These are phyloP conservation scores for Bettongia penicillata DNA, from an alignment of 2,113 vertebrate species.

Conservation along the genomic window DNA sequence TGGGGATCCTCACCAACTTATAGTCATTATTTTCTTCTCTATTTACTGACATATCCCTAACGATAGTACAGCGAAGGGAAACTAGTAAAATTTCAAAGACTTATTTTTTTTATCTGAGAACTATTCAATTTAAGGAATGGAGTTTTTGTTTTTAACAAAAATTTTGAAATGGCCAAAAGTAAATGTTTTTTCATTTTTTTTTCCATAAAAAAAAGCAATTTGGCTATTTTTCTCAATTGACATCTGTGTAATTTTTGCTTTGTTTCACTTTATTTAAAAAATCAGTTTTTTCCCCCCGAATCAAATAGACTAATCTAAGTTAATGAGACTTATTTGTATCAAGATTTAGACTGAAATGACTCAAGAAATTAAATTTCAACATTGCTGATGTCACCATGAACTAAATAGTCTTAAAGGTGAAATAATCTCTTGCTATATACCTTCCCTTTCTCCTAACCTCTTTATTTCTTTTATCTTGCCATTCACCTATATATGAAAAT, in stretches of 20 bases:
- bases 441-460: neutral
- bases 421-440: neutral
- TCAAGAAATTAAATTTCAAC: neutral
- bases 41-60: constrained; percentile 26
- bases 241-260: neutral
- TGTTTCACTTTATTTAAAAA: neutral
- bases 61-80: constrained; percentile 8
- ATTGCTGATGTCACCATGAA: neutral
- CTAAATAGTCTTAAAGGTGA: neutral
- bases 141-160: neutral
- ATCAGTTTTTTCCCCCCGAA: neutral
- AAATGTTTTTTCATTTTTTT: neutral
- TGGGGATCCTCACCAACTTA: constrained; percentile 21
- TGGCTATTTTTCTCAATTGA: neutral
- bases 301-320: neutral
- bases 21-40: constrained; percentile 56
- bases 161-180: neutral
- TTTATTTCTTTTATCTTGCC: neutral
- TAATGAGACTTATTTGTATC: neutral
- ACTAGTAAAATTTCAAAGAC: constrained; percentile 23
- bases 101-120: constrained; percentile 55
- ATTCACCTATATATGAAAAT: neutral
- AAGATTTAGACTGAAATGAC: neutral
- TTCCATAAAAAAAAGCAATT: neutral
- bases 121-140: neutral